Evolutionary conservation across 2,888 invertebrate species (phyloP).

Genomic region (Drosophila imparisetae): DNA sequence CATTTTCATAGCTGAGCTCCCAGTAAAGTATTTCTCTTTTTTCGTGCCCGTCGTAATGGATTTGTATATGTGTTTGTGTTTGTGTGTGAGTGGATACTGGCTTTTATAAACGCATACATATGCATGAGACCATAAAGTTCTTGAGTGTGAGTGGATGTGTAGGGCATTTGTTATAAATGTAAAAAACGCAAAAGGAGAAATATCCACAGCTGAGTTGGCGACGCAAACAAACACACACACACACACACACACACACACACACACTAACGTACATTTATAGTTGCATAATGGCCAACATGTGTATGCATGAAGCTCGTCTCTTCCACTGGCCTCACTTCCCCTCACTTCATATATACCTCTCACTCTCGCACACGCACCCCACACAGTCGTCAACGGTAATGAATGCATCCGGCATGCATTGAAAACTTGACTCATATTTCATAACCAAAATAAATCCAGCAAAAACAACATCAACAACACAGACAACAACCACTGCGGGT

Average conservation of each 20-base stretch:
- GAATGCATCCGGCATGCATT: constrained; percentile 82
- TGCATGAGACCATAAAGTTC: constrained; percentile 74
- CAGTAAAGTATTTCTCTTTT: constrained; percentile 26
- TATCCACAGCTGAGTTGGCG: constrained; percentile 47
- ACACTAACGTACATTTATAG: constrained; percentile 12
- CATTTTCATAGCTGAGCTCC: constrained; percentile 38
- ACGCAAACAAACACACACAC: constrained; percentile 22
- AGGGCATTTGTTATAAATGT: constrained; percentile 73
- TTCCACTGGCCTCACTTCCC: constrained; percentile 14
- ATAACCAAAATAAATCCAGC: constrained; percentile 61
- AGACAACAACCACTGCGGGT: constrained; percentile 43
- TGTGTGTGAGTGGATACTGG: constrained; percentile 33
- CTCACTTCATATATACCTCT: neutral
- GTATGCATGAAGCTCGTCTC: constrained; percentile 48
- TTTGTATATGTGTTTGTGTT: constrained; percentile 8
- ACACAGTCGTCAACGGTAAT: constrained; percentile 75
- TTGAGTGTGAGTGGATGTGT: constrained; percentile 37
- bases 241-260: neutral
- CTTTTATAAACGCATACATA: constrained; percentile 68
- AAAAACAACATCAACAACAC: constrained; percentile 11
- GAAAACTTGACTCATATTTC: constrained; percentile 81
- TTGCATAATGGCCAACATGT: constrained; percentile 63
- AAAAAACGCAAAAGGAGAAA: constrained; percentile 52
- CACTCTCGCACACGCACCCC: constrained; percentile 9
- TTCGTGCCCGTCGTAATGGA: constrained; percentile 22